Conservation (phyloP, 2,113 vertebrate genomes). For the Triplophysa siluroides region DNA sequence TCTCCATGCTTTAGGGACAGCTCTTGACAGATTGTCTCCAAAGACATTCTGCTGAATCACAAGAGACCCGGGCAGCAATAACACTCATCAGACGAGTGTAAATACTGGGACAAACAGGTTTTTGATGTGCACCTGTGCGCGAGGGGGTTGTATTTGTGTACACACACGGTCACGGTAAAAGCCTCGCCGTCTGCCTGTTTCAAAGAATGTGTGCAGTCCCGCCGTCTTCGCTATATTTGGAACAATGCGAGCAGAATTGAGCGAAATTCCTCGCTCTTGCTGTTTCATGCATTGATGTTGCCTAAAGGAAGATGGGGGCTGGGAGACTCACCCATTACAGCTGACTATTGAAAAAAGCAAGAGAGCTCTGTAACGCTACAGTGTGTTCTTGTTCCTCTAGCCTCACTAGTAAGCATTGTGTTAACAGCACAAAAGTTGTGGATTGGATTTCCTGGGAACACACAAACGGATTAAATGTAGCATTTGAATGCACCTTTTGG, state of each 20-base stretch:
- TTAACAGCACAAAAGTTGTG: background rate
- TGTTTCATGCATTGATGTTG: slow-evolving; percentile 47
- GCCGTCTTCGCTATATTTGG: slow-evolving; percentile 37
- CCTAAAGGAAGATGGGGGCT: slow-evolving; percentile 40
- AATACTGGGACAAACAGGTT: slow-evolving; percentile 46
- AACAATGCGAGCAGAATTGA: slow-evolving; percentile 37
- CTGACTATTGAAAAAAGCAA: slow-evolving; percentile 19
- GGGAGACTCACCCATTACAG: slow-evolving; percentile 34
- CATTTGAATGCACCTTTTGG: background rate
- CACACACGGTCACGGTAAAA: slow-evolving; percentile 21
- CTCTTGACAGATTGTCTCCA: slow-evolving; percentile 63
- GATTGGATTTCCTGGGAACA: background rate
- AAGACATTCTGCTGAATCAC: slow-evolving; percentile 77
- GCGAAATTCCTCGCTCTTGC: slow-evolving; percentile 39
- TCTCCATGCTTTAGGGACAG: slow-evolving; percentile 31
- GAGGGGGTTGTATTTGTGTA: slow-evolving; percentile 35
- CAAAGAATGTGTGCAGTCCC: slow-evolving; percentile 29
- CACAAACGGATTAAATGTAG: background rate
- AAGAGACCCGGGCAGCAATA: slow-evolving; percentile 60
- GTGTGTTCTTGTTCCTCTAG: background rate
- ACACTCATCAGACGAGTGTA: slow-evolving; percentile 39
- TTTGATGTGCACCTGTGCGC: slow-evolving; percentile 49
- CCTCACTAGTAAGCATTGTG: background rate
- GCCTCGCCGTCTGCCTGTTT: slow-evolving; percentile 18
- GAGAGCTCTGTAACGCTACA: background rate